Evolutionary conservation across 2,888 invertebrate genomes (phyloP), one percentile per base, ranked within the genome.

Genomic region (Hymenopus coronatus): DNA sequence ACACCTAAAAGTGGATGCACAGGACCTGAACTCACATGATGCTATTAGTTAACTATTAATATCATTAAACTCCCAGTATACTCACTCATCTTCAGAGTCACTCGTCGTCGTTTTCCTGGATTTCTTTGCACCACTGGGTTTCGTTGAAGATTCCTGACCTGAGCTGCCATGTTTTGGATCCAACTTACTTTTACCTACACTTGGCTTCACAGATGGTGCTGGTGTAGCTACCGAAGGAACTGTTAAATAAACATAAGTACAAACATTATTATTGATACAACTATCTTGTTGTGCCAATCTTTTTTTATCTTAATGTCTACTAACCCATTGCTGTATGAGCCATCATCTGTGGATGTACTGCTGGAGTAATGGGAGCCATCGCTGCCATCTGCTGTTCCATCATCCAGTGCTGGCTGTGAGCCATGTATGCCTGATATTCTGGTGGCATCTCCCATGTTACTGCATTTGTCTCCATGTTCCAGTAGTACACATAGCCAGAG

Each of bases 381-480:
- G 83, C 88, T 40, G 83, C 88, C 85, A 86, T 82, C 28, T 81
- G 81, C 86, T 89, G 89, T 30, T 89, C 86, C 33, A 87, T 82
- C 91, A 89, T 70, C 91, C 91, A 91, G 28, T 91, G 91, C 81
- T 91, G 90, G 9, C 82, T 33, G 27, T 82, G 81, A 20, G 89
- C 89, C 27, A 87, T 88, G 85, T 92, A 91, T 4, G 91, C 90
- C 25, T 91, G 92, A 91, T 93, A 94, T 91, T 94, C 94, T 1
- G 92, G 91, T 15, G 96, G 96, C 91, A 94, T 94, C 90, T 95
- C 95, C 96, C 96, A 96, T 15, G 95, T 95, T 0, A 96, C 96
- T 92, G 95, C 94, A 92, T 96, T 95, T 1, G 95, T 95, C 91
- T 94, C 93, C 27, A 94, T 93, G 91, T 96, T 95, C 96, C 96